Evolutionary conservation across 1,140 invertebrate genomes (phyloP).

Genomic region (Delia radicum): DNA sequence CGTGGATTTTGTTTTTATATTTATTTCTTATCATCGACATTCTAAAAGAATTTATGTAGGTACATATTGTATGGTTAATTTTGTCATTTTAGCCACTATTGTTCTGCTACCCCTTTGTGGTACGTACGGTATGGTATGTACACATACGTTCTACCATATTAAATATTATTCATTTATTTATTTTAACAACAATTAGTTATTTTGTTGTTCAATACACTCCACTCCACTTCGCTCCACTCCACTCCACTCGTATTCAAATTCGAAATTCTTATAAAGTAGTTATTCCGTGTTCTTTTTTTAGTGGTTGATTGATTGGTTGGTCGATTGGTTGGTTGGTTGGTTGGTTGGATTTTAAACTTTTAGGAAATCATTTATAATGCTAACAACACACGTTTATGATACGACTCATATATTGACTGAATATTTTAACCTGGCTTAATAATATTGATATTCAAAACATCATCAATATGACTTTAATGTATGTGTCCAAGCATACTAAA

Average conservation of each 20-base stretch:
- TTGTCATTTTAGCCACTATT: neutral
- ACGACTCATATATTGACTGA: neutral
- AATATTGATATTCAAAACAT: slow-evolving; percentile 3
- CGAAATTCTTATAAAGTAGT: no score
- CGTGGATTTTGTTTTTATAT: no score
- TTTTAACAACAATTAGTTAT: no score
- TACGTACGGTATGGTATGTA: no score
- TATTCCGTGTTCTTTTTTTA: slow-evolving; percentile 9
- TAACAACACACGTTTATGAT: neutral
- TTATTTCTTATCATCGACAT: no score
- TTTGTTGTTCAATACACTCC: no score
- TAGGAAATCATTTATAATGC: slow-evolving; percentile 18
- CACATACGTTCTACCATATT: no score
- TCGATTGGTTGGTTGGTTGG: no score
- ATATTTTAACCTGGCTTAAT: neutral
- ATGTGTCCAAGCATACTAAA: slow-evolving; percentile 10
- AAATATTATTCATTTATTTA: no score
- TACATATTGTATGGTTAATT: neutral
- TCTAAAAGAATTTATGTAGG: neutral
- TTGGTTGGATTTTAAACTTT: neutral
- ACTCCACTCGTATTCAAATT: no score
- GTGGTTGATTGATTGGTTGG: neutral
- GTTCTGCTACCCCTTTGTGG: no score
- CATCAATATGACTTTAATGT: neutral
- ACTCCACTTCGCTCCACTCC: no score